Evolutionary conservation across 2,797 vertebrate genomes (phyloP).

Genomic region (Scarus forsteni): DNA sequence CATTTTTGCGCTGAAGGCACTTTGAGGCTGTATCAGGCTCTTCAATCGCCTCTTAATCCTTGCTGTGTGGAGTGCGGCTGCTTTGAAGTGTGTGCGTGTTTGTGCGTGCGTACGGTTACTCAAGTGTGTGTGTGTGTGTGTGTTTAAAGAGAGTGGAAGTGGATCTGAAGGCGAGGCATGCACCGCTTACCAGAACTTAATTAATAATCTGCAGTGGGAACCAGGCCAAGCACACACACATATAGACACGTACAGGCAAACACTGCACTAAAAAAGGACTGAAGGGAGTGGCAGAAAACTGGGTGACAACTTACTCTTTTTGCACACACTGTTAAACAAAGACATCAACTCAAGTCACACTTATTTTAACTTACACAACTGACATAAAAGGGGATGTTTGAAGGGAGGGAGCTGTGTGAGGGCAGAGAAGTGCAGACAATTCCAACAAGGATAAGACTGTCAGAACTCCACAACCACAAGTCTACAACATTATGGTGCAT

Average conservation of each 20-base stretch:
- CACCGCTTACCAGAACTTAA: constrained; percentile 79
- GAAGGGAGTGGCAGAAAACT: constrained; percentile 38
- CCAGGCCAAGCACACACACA: constrained; percentile 62
- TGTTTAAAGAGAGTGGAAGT: constrained; percentile 74
- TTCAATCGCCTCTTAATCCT: constrained; percentile 84
- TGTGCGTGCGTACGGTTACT: constrained; percentile 13
- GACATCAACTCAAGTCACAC: constrained; percentile 40
- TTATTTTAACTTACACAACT: constrained; percentile 57
- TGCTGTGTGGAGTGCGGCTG: constrained; percentile 68
- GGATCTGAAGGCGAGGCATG: constrained; percentile 78
- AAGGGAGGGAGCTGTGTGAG: not conserved
- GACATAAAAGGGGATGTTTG: constrained; percentile 56
- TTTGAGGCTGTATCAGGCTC: constrained; percentile 83
- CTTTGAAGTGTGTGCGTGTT: constrained; percentile 80
- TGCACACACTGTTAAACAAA: constrained; percentile 16
- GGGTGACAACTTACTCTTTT: constrained; percentile 48
- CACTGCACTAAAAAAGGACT: constrained; percentile 17
- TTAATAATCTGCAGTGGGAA: constrained; percentile 81
- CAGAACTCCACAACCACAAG: no score
- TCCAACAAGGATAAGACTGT: no score
- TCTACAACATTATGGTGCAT: no score
- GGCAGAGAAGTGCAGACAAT: no score
- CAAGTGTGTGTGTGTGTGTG: constrained; percentile 12
- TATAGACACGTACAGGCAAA: constrained; percentile 17
- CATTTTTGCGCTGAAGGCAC: constrained; percentile 80